Evolutionary conservation across 2,797 vertebrate genomes (phyloP).

Genomic region (Fratercula arctica): DNA sequence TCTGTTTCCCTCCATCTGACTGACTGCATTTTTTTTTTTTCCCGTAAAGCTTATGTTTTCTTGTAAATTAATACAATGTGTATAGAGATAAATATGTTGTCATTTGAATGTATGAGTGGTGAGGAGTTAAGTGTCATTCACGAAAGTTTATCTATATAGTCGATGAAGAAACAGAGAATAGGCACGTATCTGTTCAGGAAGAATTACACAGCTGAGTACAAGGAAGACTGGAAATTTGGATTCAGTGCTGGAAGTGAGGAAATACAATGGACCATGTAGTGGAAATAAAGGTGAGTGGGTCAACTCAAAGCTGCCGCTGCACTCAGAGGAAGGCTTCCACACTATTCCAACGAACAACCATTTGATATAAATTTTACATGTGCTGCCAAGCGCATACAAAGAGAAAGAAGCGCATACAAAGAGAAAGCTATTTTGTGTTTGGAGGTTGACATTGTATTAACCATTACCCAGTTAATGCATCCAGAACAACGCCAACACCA

Average conservation of each 20-base stretch:
- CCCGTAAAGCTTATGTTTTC: background rate
- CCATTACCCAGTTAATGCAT: background rate
- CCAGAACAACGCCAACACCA: background rate
- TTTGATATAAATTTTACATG: background rate
- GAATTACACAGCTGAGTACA: background rate
- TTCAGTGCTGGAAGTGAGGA: background rate
- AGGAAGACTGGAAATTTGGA: background rate
- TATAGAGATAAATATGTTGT: background rate
- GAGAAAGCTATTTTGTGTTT: background rate
- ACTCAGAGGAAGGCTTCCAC: background rate
- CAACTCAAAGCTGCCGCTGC: background rate
- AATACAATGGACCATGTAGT: background rate
- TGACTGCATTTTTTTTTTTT: background rate
- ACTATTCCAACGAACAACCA: background rate
- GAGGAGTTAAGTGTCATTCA: background rate
- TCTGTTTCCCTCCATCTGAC: conserved; percentile 1
- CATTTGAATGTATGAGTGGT: background rate
- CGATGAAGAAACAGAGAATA: background rate
- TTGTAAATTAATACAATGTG: background rate
- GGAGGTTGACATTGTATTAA: background rate
- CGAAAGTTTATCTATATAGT: background rate
- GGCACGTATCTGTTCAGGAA: background rate
- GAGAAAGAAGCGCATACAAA: background rate
- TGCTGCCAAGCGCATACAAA: background rate
- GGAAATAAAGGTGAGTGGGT: background rate